Conservation (phyloP, 2,888 invertebrate genomes). For the Mycalesis mineus region DNA sequence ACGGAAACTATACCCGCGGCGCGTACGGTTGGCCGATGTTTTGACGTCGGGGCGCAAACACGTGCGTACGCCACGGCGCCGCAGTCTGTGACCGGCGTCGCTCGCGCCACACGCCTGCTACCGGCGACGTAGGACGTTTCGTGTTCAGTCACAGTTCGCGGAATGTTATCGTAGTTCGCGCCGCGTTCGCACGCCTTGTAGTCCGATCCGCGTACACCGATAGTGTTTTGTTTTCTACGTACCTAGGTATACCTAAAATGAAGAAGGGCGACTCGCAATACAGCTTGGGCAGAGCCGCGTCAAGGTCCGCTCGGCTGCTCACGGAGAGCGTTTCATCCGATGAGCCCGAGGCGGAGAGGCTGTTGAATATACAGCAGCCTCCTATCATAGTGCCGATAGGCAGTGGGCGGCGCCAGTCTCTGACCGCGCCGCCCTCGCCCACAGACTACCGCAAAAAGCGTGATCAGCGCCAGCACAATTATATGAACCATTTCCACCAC, state of each 20-base stretch:
- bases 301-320: conserved; percentile 55
- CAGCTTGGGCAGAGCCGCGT: conserved; percentile 47
- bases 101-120: conserved; percentile 35
- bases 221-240: conserved; percentile 39
- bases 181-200: conserved; percentile 32
- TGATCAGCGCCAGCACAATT: conserved; percentile 60
- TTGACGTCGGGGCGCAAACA: conserved; percentile 42
- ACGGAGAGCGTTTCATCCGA: conserved; percentile 70
- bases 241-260: conserved; percentile 43
- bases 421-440: conserved; percentile 73
- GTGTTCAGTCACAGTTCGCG: conserved; percentile 38
- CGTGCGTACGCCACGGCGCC: conserved; percentile 50
- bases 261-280: conserved; percentile 55
- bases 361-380: conserved; percentile 53
- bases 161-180: conserved; percentile 51
- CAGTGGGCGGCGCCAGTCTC: conserved; percentile 56
- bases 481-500: conserved; percentile 68
- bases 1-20: not conserved
- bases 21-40: conserved; percentile 21
- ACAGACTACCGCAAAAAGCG: conserved; percentile 70
- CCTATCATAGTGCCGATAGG: conserved; percentile 49
- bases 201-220: conserved; percentile 34
- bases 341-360: conserved; percentile 65
- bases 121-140: conserved; percentile 20
- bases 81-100: conserved; percentile 60